Percentiles rank a stretch among this genome's conserved stretches.
Conservation (phyloP, 2,888 invertebrate species). For the Julus scanicus region DNA sequence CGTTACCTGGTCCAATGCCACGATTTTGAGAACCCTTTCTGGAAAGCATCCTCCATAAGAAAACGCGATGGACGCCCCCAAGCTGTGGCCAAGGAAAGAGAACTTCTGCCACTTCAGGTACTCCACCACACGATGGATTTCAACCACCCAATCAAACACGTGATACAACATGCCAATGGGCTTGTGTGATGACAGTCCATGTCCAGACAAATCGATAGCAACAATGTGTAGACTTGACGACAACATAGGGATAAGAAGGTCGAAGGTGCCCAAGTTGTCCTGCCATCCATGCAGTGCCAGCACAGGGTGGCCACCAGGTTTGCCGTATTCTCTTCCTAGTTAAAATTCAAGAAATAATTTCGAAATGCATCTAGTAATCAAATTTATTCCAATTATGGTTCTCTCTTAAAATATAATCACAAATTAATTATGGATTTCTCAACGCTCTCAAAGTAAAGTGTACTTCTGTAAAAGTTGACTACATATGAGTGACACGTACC, state of each 20-base stretch:
- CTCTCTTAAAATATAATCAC: not conserved
- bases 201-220: slow-evolving; percentile 71
- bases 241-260: slow-evolving; percentile 75
- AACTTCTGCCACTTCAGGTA: slow-evolving; percentile 80
- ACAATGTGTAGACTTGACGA: slow-evolving; percentile 70
- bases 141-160: slow-evolving; percentile 82
- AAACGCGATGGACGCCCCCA: slow-evolving; percentile 60
- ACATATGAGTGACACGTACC: no score
- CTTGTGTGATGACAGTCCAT: slow-evolving; percentile 69
- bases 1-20: slow-evolving; percentile 61
- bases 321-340: slow-evolving; percentile 77
- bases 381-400: not conserved
- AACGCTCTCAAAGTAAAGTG: no score
- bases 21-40: slow-evolving; percentile 60
- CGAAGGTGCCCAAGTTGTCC: slow-evolving; percentile 82
- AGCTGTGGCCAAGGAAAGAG: slow-evolving; percentile 73
- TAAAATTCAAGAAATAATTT: not conserved
- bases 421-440: not conserved
- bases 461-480: no score
- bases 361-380: not conserved
- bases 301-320: slow-evolving; percentile 74
- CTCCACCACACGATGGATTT: slow-evolving; percentile 78
- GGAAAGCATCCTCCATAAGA: slow-evolving; percentile 61
- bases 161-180: slow-evolving; percentile 74
- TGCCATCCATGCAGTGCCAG: slow-evolving; percentile 85